A percentile compares a stretch with the other conserved stretches of the same genome.
Evolutionary conservation across 2,888 invertebrate species (phyloP).

Genomic region (Melanostoma mellinum): DNA sequence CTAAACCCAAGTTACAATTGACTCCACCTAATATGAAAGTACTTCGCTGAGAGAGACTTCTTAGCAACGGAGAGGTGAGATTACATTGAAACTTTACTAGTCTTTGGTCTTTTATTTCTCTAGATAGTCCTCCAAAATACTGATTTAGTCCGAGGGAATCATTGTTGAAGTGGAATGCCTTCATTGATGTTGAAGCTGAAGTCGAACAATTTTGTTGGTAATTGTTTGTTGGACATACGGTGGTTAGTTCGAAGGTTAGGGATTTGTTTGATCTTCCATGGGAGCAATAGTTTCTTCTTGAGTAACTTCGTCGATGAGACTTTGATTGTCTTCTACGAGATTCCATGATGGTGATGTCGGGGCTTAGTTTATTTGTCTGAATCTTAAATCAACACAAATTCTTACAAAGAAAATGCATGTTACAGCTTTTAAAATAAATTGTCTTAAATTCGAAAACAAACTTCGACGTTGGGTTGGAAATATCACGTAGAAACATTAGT

Average conservation of each 20-base stretch:
- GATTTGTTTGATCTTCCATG: slow-evolving; percentile 27
- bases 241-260: background rate
- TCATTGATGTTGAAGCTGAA: slow-evolving; percentile 49
- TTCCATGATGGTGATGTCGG: slow-evolving; percentile 37
- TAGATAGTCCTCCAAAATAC: slow-evolving; percentile 17
- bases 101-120: slow-evolving; percentile 26
- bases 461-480: slow-evolving; percentile 7
- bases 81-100: slow-evolving; percentile 21
- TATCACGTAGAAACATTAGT: slow-evolving; percentile 43
- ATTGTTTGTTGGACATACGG: background rate
- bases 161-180: slow-evolving; percentile 49
- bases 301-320: slow-evolving; percentile 17
- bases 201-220: slow-evolving; percentile 15
- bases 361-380: background rate
- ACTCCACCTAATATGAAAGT: slow-evolving; percentile 43
- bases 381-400: background rate
- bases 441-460: slow-evolving; percentile 20
- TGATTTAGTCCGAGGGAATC: slow-evolving; percentile 43
- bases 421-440: slow-evolving; percentile 37
- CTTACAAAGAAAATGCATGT: slow-evolving; percentile 22
- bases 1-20: slow-evolving; percentile 22
- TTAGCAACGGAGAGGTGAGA: slow-evolving; percentile 25
- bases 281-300: slow-evolving; percentile 25
- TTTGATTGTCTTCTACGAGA: slow-evolving; percentile 52
- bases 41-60: slow-evolving; percentile 9